phyloP scores from a whole-genome alignment of 1,140 invertebrate species.

The Bombus superbus region DNA sequence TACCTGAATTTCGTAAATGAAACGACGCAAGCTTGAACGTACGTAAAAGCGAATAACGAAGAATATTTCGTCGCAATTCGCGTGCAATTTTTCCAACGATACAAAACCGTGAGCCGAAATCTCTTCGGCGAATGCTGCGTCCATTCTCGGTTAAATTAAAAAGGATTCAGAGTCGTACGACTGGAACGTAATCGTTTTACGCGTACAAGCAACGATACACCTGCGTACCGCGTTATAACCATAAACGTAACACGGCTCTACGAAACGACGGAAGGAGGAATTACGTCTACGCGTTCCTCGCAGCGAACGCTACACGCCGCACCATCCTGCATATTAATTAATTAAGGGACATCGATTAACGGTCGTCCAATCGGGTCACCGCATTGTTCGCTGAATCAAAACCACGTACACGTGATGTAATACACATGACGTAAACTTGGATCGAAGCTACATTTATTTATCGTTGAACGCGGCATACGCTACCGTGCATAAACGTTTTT shows the following conservation, averaged over 20 bases:
- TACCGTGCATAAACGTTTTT: not conserved
- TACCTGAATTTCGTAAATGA: no score
- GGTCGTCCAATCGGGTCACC: conserved; percentile 40
- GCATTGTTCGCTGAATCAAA: conserved; percentile 37
- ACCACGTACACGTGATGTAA: not conserved
- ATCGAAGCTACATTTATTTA: no score
- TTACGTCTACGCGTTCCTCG: conserved; percentile 5
- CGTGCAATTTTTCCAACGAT: no score
- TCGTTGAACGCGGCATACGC: no score
- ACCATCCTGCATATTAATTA: conserved; percentile 56
- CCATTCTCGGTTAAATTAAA: no score
- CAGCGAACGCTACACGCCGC: not conserved
- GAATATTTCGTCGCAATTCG: no score
- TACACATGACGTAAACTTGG: not conserved
- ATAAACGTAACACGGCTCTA: conserved; percentile 13
- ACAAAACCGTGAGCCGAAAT: no score
- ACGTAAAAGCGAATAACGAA: no score
- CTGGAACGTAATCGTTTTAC: not conserved
- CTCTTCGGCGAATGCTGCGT: no score
- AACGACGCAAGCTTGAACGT: no score
- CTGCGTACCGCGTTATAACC: not conserved
- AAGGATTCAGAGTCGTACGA: not conserved
- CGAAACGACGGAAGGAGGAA: conserved; percentile 32
- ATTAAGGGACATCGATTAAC: conserved; percentile 59
- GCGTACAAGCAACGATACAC: not conserved